Evolutionary conservation across 2,888 invertebrate genomes (phyloP), one percentile per base, ranked within the genome.

Genomic region (Pristionchus mayeri): DNA sequence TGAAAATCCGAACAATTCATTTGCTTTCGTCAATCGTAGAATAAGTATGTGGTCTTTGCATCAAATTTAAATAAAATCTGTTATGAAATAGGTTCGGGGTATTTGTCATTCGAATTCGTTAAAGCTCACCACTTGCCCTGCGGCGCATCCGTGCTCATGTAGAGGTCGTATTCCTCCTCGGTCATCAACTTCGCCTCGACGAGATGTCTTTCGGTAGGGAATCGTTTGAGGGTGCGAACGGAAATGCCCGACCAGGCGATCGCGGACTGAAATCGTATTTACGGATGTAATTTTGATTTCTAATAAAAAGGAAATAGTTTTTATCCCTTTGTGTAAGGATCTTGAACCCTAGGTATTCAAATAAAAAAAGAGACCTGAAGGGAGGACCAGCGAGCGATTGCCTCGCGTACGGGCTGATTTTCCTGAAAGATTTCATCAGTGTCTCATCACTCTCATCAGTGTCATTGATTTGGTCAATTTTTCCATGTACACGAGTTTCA

Each of bases 111-210:
- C n/a, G n/a, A n/a, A n/a, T n/a, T n/a, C n/a, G n/a, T n/a, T n/a
- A 24, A 21, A 18, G 11, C 79, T 27, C n/a, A 90, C 92, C 94
- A 94, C 88, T 94, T 94, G 88, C 94, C 94, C 89, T 94, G 94
- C 48, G 93, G 93, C 30, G 94, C 93, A 34, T 93, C 92, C 7
- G 93, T 91, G 54, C 92, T 91, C 87, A 94, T 94, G 87, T 93
- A 93, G 86, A 93, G 88, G 83, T 93, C 90, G 60, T 93, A 93
- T 86, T 94, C 94, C 82, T 71, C 93, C 63, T 93, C 92, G 3
- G 94, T 93, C 91, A 94, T 93, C 83, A 93, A 86, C 92, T 94
- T 94, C 80, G 94, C 93, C 78, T 93, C 93, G 9, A 94, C 93
- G 84, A 94, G 92, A 87, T 94, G 94, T 75, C 93, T 34, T 60